Percentiles rank a stretch among this genome's conserved stretches.
Conservation (phyloP, 37 sponge, comb jelly and placozoan genomes). For the Beroe forskalii region DNA sequence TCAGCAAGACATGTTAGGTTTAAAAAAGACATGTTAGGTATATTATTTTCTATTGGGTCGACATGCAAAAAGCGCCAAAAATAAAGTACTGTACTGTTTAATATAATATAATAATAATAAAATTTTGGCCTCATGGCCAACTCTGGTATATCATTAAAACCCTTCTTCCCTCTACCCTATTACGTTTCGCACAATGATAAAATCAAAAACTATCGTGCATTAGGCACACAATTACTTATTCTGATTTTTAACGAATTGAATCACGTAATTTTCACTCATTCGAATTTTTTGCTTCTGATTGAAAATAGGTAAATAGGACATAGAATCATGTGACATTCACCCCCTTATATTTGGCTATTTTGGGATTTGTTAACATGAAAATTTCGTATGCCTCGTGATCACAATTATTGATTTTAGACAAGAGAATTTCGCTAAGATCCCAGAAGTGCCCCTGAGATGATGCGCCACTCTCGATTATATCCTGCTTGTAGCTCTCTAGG, state of each 20-base stretch:
- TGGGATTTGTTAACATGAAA: not conserved
- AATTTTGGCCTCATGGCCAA: conserved; percentile 26
- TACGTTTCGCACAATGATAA: not conserved
- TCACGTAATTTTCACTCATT: no score
- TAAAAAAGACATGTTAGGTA: no score
- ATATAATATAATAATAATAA: conserved; percentile 40
- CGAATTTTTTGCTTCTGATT: no score
- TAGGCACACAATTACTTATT: not conserved
- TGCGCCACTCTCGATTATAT: not conserved
- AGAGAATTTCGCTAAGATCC: not conserved
- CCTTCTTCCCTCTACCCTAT: not conserved
- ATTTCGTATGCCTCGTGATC: conserved; percentile 1
- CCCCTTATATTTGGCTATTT: not conserved
- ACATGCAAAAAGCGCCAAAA: no score
- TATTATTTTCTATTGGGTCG: no score
- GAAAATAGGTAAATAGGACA: no score
- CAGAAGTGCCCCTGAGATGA: not conserved
- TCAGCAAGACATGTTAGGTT: no score
- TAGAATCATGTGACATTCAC: not conserved
- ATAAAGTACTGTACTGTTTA: no score
- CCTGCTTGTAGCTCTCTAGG: not conserved
- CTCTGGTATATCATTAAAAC: not conserved
- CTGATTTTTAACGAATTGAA: no score
- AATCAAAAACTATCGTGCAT: not conserved
- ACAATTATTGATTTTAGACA: not conserved